Percentiles rank a stretch among this genome's conserved stretches.
Evolutionary conservation across 2,113 vertebrate species (phyloP).

Genomic region (Acrocephalus kingi): DNA sequence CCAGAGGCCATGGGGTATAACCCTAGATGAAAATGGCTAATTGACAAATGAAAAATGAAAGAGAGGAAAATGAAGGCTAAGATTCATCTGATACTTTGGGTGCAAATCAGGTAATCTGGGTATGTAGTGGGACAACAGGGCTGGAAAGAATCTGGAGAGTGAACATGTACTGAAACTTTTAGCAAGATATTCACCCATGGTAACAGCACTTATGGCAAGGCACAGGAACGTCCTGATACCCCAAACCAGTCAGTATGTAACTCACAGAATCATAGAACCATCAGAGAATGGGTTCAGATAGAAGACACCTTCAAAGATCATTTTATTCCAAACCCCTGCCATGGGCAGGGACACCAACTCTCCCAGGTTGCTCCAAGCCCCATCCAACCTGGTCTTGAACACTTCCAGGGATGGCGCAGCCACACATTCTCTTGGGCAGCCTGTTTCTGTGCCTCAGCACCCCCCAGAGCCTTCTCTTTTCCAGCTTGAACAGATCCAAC

Average conservation of each 20-base stretch:
- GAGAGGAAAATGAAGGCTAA: not conserved
- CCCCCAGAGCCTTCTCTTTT: not conserved
- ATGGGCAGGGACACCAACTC: not conserved
- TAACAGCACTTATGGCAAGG: not conserved
- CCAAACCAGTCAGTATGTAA: not conserved
- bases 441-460: not conserved
- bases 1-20: not conserved
- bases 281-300: not conserved
- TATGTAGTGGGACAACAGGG: not conserved
- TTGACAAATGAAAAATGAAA: not conserved
- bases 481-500: not conserved
- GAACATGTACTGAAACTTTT: not conserved
- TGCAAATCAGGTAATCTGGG: not conserved
- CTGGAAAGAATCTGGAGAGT: not conserved
- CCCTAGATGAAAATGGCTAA: not conserved
- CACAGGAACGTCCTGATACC: not conserved
- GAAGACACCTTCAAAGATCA: not conserved
- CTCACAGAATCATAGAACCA: not conserved
- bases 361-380: not conserved
- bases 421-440: not conserved
- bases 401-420: not conserved
- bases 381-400: not conserved
- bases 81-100: not conserved
- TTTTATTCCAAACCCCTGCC: not conserved
- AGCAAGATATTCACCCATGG: not conserved